Evolutionary conservation across 1,140 invertebrate species (phyloP).

Genomic region (Luehdorfia chinensis): DNA sequence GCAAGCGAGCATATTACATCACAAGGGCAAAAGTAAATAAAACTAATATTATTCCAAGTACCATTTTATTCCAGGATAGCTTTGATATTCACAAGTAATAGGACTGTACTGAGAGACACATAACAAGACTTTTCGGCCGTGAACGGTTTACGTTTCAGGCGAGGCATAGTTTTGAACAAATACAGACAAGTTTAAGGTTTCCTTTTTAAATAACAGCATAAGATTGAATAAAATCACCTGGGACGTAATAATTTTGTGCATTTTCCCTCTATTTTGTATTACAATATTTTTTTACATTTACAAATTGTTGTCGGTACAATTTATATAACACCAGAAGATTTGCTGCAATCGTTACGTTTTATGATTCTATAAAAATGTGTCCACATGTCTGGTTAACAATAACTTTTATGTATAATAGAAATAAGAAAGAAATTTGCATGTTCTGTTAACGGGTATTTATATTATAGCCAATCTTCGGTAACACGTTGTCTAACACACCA

Average conservation of each 20-base stretch:
- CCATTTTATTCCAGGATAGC: constrained; percentile 49
- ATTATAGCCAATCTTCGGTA: constrained; percentile 15
- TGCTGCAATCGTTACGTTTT: neutral
- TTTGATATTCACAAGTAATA: constrained; percentile 50
- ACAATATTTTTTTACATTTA: neutral
- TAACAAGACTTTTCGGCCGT: too few relatives aligned
- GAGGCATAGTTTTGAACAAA: neutral
- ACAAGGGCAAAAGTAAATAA: constrained; percentile 30
- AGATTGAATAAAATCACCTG: neutral
- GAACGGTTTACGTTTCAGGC: too few relatives aligned
- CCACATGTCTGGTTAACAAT: constrained; percentile 9
- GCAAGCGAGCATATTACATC: too few relatives aligned
- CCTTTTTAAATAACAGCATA: neutral
- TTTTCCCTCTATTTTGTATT: neutral
- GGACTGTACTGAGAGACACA: constrained; percentile 7
- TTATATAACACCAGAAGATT: neutral
- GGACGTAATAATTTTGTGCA: constrained; percentile 9
- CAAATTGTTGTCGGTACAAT: too few relatives aligned
- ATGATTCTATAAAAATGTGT: too few relatives aligned
- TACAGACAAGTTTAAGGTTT: neutral
- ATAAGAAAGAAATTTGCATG: constrained; percentile 10
- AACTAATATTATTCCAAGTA: constrained; percentile 37
- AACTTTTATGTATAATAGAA: constrained; percentile 1
- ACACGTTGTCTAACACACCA: neutral
- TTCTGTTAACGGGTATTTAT: constrained; percentile 10